Base-by-base conservation (phyloP, 2,797 vertebrate species). In the Spinibarbus caldwelli region DNA sequence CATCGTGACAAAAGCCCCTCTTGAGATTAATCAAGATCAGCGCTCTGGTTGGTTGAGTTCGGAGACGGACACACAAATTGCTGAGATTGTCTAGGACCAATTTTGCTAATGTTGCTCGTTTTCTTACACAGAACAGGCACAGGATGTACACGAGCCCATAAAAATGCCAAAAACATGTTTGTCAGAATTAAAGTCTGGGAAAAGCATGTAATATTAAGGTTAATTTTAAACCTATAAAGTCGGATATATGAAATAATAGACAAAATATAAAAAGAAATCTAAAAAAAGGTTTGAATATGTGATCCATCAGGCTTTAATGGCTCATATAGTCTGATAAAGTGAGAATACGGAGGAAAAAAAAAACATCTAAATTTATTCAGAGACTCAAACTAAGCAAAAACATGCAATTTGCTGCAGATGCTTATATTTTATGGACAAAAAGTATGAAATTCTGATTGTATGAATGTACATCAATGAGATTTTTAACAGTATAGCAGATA, bases 11-110 rank as follows among this genome's bases (percentile, higher is more conserved):
- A 88, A 87, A 76, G 66, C 79, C 85, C 71, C 89, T 87, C 88
- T 92, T 86, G 71, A 91, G 87, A 88, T 83, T 89, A 92, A 90
- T 93, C 88, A 89, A 73, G 82, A 83, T 75, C 82, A 34, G 80
- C 67, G 59, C 88, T 89, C 77, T 82, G 87, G 77, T 88, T 90
- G 89, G 86, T 86, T 87, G 52, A 34, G 8, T 86, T 70, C 59
- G 82, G 89, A 87, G 86, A 78, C 89, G 80, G 84, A 89, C 88
- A 90, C 86, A 78, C 68, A 84, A 84, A 81, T 85, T 76, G 87
- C 73, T 85, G 85, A 90, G 90, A 57, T 89, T 92, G 87, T 82
- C 86, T 88, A 91, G 91, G 43, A 86, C 90, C 88, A 47, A 70
- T 79, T 68, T 87, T 34, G 41, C 41, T 78, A 67, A 49, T 49